These are phyloP conservation scores for Muraenolepis orangiensis DNA, from an alignment of 2,797 vertebrate genomes.

Conservation along the genomic window DNA sequence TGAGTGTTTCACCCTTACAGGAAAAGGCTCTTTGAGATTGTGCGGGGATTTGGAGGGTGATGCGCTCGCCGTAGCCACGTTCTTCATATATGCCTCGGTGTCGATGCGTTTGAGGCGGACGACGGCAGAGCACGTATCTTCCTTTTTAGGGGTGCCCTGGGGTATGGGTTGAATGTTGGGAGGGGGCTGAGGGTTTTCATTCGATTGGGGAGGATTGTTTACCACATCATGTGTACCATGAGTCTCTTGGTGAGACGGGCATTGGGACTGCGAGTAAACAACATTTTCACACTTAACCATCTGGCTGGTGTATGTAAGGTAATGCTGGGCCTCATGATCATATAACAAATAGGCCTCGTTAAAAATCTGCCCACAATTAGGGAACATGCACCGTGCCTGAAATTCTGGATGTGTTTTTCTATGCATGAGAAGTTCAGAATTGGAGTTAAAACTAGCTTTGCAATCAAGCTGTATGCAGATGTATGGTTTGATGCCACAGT, in stretches of 20 bases:
- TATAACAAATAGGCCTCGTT: slow-evolving; percentile 95
- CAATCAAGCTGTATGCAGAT: slow-evolving; percentile 98
- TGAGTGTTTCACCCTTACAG: slow-evolving; percentile 67
- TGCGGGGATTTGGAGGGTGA: slow-evolving; percentile 51
- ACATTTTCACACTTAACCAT: slow-evolving; percentile 87
- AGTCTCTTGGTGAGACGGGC: slow-evolving; percentile 84
- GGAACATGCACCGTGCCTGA: slow-evolving; percentile 97
- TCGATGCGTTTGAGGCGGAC: slow-evolving; percentile 43
- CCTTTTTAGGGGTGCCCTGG: slow-evolving; percentile 30
- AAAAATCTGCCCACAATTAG: slow-evolving; percentile 93
- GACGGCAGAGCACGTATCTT: slow-evolving; percentile 23
- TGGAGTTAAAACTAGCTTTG: slow-evolving; percentile 93
- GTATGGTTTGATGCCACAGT: slow-evolving; percentile 95
- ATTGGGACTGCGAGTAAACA: slow-evolving; percentile 87
- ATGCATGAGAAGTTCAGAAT: slow-evolving; percentile 92
- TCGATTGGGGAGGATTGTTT: slow-evolving; percentile 42
- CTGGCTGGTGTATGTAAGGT: slow-evolving; percentile 94
- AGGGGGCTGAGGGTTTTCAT: slow-evolving; percentile 58
- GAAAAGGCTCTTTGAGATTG: slow-evolving; percentile 37
- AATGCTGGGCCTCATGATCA: slow-evolving; percentile 99
- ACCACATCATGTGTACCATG: slow-evolving; percentile 69
- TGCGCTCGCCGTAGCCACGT: slow-evolving; percentile 35
- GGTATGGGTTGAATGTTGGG: slow-evolving; percentile 35
- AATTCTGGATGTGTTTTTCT: slow-evolving; percentile 91
- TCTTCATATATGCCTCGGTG: slow-evolving; percentile 39